These are phyloP conservation scores for Taurulus bubalis DNA, from an alignment of 2,113 vertebrate genomes.

Conservation along the genomic window DNA sequence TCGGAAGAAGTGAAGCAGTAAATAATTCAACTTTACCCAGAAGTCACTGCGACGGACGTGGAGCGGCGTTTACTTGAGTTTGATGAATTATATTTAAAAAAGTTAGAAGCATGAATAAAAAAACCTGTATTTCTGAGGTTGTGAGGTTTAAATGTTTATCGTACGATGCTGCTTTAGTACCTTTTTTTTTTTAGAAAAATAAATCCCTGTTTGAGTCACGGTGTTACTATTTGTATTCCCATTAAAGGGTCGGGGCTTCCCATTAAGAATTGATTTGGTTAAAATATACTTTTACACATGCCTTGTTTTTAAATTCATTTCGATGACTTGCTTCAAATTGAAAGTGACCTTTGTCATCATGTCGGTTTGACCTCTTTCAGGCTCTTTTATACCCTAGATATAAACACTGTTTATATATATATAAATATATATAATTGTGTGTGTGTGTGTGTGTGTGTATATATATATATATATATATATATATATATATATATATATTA, in stretches of 20 bases:
- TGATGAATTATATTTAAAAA: not conserved
- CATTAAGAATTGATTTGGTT: not conserved
- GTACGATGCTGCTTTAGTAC: not conserved
- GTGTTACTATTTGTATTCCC: not conserved
- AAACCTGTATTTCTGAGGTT: not conserved
- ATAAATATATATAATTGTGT: too few species aligned
- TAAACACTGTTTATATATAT: too few species aligned
- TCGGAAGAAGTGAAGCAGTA: not conserved
- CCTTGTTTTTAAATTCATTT: not conserved
- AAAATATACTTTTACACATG: not conserved
- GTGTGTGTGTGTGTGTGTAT: too few species aligned
- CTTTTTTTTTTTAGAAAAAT: not conserved
- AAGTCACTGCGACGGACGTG: not conserved
- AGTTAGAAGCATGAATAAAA: not conserved
- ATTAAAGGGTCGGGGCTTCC: not conserved
- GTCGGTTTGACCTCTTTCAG: too few species aligned
- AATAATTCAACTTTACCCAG: not conserved
- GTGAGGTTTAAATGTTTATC: not conserved
- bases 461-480: too few species aligned
- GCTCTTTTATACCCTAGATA: too few species aligned
- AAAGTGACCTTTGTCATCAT: not conserved
- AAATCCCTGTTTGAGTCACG: conserved; percentile 3
- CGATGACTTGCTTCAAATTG: not conserved
- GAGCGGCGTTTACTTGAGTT: not conserved
- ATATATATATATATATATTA: too few species aligned